Percentiles rank a stretch among this genome's conserved stretches.
Conservation (phyloP, 2,888 invertebrate species). For the Ectemnius cavifrons region DNA sequence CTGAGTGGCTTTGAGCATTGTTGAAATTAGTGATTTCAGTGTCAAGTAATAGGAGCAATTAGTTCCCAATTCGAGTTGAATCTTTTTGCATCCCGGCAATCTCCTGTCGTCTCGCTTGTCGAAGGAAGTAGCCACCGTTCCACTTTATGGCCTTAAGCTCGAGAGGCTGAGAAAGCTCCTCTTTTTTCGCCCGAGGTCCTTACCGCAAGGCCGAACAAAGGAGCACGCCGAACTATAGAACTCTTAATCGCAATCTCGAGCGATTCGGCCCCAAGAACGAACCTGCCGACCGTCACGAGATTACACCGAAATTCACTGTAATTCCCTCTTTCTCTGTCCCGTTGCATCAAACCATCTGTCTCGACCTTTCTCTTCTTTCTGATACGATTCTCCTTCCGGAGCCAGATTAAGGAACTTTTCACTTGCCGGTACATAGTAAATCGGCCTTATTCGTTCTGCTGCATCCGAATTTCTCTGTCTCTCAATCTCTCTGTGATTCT, state of each 20-base stretch:
- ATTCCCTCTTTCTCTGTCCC: slow-evolving; percentile 12
- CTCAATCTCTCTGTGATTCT: too few species aligned
- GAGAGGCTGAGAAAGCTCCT: slow-evolving; percentile 20
- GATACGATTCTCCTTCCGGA: neutral
- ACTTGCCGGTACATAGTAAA: neutral
- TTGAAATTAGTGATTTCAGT: neutral
- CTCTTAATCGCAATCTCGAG: slow-evolving; percentile 48
- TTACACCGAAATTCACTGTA: slow-evolving; percentile 39
- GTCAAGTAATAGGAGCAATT: neutral
- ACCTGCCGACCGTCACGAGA: slow-evolving; percentile 27
- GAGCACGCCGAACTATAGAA: slow-evolving; percentile 28
- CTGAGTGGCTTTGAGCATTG: neutral
- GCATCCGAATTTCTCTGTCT: too few species aligned
- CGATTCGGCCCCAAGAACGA: slow-evolving; percentile 28
- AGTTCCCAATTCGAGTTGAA: neutral
- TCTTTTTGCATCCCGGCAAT: neutral
- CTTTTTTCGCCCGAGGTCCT: slow-evolving; percentile 22
- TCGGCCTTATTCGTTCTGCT: neutral
- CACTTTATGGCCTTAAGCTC: slow-evolving; percentile 9
- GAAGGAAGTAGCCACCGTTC: neutral
- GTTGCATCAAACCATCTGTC: too few species aligned
- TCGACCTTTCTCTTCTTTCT: slow-evolving; percentile 11
- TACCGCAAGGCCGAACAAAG: slow-evolving; percentile 35
- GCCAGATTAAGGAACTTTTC: neutral
- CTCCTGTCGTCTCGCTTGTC: neutral